Evolutionary conservation across 1,140 invertebrate species (phyloP).

Genomic region (Goniozus legneri): DNA sequence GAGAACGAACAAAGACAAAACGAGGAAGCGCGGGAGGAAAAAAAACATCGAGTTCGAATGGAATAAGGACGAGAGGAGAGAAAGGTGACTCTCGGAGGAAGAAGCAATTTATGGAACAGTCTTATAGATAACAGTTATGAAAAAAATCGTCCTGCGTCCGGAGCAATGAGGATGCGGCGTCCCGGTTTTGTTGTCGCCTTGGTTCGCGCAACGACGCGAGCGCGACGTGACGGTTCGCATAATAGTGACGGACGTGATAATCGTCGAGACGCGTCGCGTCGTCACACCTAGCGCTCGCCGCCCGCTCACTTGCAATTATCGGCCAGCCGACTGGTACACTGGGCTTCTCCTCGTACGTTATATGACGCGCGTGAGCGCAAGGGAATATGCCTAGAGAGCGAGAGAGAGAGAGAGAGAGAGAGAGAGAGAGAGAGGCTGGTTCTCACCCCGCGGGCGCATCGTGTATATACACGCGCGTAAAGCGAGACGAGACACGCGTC

Average conservation of each 20-base stretch:
- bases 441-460: too few relatives aligned
- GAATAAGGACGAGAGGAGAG: not conserved
- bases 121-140: conserved; percentile 35
- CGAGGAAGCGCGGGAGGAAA: not conserved
- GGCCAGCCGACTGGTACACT: conserved; percentile 5
- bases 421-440: too few relatives aligned
- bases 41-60: not conserved
- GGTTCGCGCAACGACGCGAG: conserved; percentile 6
- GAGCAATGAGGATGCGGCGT: conserved; percentile 19
- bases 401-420: too few relatives aligned
- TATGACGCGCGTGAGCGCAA: too few relatives aligned
- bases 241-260: conserved; percentile 46
- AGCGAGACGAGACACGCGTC: too few relatives aligned
- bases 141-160: conserved; percentile 23
- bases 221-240: conserved; percentile 30
- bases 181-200: conserved; percentile 7
- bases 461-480: too few relatives aligned
- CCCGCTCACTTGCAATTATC: conserved; percentile 25
- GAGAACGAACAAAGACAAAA: not conserved
- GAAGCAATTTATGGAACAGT: not conserved
- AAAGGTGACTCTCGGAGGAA: not conserved
- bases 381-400: too few relatives aligned
- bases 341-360: too few relatives aligned
- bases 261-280: conserved; percentile 31
- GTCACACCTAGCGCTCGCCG: conserved; percentile 22